Evolutionary conservation across 2,113 vertebrate species (phyloP).

Genomic region (Telmatochromis sp.): DNA sequence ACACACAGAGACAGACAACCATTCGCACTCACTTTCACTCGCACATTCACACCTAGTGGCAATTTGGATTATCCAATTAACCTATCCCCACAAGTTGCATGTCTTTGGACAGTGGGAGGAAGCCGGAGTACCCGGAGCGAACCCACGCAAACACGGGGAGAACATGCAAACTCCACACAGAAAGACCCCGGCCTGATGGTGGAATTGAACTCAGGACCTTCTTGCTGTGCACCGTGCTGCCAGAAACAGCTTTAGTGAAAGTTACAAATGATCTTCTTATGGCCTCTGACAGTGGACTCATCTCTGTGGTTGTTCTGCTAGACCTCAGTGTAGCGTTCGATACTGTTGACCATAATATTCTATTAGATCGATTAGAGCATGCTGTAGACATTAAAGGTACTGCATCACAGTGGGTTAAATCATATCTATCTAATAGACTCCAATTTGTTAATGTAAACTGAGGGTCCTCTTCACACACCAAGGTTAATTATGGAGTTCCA

Average conservation of each 20-base stretch:
- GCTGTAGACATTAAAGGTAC: not conserved
- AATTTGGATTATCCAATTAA: too few relatives aligned
- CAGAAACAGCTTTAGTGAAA: not conserved
- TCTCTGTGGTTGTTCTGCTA: not conserved
- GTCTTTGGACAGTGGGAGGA: too few relatives aligned
- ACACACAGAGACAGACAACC: too few relatives aligned
- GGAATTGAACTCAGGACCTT: too few relatives aligned
- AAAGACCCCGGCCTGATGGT: too few relatives aligned
- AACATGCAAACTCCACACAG: too few relatives aligned
- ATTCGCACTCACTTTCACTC: too few relatives aligned
- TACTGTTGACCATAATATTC: not conserved
- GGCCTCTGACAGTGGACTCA: not conserved
- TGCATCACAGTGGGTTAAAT: not conserved
- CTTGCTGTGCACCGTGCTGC: too few relatives aligned
- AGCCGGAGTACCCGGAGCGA: fast-evolving
- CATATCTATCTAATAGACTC: not conserved
- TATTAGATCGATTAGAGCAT: not conserved
- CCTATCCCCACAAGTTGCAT: too few relatives aligned
- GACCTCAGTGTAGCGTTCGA: not conserved
- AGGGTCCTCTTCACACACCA: not conserved
- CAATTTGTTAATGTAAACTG: not conserved
- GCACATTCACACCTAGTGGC: too few relatives aligned
- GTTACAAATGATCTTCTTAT: not conserved
- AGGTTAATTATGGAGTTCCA: not conserved
- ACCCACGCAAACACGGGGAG: too few relatives aligned